A percentile compares a stretch with the other conserved stretches of the same genome.
Evolutionary conservation across 2,797 vertebrate genomes (phyloP).

Genomic region (Sebastes minor): DNA sequence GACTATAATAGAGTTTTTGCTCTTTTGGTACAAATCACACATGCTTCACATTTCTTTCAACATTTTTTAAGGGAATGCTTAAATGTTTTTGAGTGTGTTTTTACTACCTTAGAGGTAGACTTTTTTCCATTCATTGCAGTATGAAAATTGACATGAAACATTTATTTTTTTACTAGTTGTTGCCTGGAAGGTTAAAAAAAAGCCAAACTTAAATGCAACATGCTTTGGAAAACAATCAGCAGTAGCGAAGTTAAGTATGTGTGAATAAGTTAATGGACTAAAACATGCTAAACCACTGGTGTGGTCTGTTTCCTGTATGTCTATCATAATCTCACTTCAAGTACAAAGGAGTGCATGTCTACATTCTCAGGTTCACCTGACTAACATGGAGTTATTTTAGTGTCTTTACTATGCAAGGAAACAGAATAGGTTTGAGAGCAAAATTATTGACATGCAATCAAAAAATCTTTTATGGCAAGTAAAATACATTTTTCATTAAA

Average conservation of each 20-base stretch:
- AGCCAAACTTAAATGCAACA: not conserved
- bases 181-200: not conserved
- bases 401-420: not conserved
- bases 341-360: not conserved
- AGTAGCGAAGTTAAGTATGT: not conserved
- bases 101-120: not conserved
- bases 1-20: not conserved
- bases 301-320: not conserved
- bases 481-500: not conserved
- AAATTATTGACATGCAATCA: not conserved
- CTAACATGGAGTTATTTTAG: conserved; percentile 3
- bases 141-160: not conserved
- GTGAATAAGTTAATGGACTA: not conserved
- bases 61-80: not conserved
- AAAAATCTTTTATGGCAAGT: not conserved
- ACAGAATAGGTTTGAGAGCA: not conserved
- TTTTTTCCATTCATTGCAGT: not conserved
- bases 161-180: not conserved
- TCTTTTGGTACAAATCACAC: not conserved
- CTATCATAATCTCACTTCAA: not conserved
- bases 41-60: not conserved
- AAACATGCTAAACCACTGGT: not conserved
- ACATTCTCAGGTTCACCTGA: conserved; percentile 33
- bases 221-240: not conserved
- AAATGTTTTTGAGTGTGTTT: not conserved